These are phyloP conservation scores for Erpornis zantholeuca DNA, from an alignment of 2,113 vertebrate genomes.

Conservation along the genomic window DNA sequence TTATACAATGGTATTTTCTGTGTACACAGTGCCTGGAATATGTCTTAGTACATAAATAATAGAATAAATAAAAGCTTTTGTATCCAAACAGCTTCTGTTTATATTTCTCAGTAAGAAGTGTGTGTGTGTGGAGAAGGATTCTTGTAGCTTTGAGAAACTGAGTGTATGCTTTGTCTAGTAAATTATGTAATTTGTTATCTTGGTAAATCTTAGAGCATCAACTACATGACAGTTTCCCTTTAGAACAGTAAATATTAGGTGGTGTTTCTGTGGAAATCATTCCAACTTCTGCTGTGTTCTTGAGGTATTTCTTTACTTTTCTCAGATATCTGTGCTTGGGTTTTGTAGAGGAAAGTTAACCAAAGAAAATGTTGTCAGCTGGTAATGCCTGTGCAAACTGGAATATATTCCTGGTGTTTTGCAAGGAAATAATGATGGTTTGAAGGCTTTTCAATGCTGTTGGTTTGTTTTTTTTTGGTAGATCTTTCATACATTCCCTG, in stretches of 20 bases:
- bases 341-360: background rate
- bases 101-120: background rate
- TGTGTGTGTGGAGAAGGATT: background rate
- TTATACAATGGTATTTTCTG: constrained; percentile 17
- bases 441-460: background rate
- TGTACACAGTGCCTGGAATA: background rate
- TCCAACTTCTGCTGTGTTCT: background rate
- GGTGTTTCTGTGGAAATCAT: background rate
- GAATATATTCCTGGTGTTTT: background rate
- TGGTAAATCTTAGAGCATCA: background rate
- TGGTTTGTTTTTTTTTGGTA: background rate
- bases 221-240: background rate
- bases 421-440: background rate
- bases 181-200: background rate
- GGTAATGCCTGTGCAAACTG: background rate
- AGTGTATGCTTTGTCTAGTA: background rate
- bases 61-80: constrained; percentile 23
- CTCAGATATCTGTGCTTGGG: background rate
- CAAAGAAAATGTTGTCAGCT: background rate
- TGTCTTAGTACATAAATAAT: constrained; percentile 43
- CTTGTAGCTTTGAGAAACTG: background rate
- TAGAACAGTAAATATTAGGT: background rate
- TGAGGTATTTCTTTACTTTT: background rate
- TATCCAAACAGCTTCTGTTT: constrained; percentile 27
- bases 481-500: background rate